Evolutionary conservation across 2,888 invertebrate genomes (phyloP), one percentile per base, ranked within the genome.

Genomic region (Linnaemya vulpina): DNA sequence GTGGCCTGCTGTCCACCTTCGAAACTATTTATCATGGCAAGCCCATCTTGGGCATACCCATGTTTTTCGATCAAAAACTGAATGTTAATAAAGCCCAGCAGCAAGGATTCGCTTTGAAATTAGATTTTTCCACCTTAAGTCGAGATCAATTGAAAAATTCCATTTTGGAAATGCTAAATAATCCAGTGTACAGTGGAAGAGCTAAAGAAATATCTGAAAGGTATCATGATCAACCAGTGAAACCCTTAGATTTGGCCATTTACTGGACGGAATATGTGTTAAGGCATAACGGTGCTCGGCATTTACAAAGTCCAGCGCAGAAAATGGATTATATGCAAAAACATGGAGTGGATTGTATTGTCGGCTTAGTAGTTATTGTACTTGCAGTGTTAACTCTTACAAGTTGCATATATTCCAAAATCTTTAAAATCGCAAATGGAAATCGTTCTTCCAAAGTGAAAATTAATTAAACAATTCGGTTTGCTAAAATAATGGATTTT

Each of bases 51-150:
- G 92, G 92, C 1, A 90, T 93, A 51, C 93, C 93, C 0, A 87
- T 93, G 30, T 92, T 92, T 78, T 92, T 89, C 1, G 93, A 93
- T 88, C 93, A 93, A 88, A 88, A 90, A 67, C 82, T 91, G 43
- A 93, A 93, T 87, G 91, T 93, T 87, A 89, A 88, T 3, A 90
- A 90, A 62, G 91, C 92, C 8, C 15, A 55, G 63, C 67, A 75
- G 8, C 43, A 58, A 40, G 83, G 83, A 25, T 74, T 58, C 55
- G 83, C 70, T 73, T 68, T 78, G 35, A 43, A 17, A 15, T 43
- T 83, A 8, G 46, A 83, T 46, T 43, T 78, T 35, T 7, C 22
- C 0, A 25, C 17, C 5, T 40, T 83, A 9, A 68, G 11, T 7
- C 20, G 35, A 5, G n/a, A 51, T 7, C 43, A 68, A 3, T 11